Evolutionary conservation across 2,113 vertebrate genomes (phyloP), one percentile per base, ranked within the genome.

Genomic region (Clarias batrachus): DNA sequence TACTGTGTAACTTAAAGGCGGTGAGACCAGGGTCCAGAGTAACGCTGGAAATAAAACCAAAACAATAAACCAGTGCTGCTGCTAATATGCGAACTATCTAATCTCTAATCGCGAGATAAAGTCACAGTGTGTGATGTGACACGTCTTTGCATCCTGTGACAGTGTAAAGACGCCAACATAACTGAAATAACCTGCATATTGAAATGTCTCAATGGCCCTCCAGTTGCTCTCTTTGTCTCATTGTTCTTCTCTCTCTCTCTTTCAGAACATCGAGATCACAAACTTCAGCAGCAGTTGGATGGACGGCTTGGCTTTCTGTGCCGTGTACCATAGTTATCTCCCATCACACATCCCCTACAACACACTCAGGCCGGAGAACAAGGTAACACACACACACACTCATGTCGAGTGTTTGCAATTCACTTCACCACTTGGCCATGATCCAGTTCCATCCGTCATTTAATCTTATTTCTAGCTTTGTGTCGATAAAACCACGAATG

Each of bases 201-300:
- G 21, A 11, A 82, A 66, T 14, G 25, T n/a, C 21, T 65, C 23
- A 9, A 16, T 17, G 37, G 30, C 52, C 48, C 41, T 37, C 82
- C 63, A 2, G n/a, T 68, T 30, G 66, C 27, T 68, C 27, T 65
- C 10, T 23, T 63, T 65, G 63, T 65, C 63, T 52, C 41, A 57
- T 16, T 87, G 12, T 25, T 14, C 52, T 2, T 52, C 16, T 73
- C 54, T 52, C 19, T 73, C 54, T 52, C 83, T 66, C 54, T 41
- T 59, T 48, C 90, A 96, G 95, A 95, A 94, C 88, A 95, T 96
- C 8, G 95, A 96, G 86, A 95, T 96, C 83, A 96, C 95, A 37
- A 96, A 96, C 91, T 96, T 96, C 92, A 96, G 95, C 92, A 96
- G 94, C 89, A 96, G 95, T 86, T 96, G 95, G 95, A 91, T 92